A percentile compares a stretch with the other conserved stretches of the same genome.
Conservation (phyloP, 2,797 vertebrate species). For the Urophycis tenuis region DNA sequence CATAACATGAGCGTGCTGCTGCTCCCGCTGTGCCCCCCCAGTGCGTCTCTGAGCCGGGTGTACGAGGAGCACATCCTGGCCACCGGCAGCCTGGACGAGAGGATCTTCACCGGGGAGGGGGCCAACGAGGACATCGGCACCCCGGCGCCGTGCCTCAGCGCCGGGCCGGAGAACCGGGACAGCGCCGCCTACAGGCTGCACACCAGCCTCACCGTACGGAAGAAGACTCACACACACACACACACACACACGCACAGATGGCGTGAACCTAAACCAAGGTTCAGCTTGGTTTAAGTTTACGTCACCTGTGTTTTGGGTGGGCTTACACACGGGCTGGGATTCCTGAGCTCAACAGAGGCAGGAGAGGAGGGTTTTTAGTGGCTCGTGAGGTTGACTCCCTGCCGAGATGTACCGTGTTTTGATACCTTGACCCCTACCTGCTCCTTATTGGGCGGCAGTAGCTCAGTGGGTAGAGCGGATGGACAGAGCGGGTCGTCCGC, state of each 20-base stretch:
- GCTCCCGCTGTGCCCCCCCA: constrained; percentile 37
- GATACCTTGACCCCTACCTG: neutral
- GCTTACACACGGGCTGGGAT: neutral
- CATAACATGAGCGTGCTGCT: neutral
- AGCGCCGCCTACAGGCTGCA: constrained; percentile 68
- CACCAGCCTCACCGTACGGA: constrained; percentile 52
- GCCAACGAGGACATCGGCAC: constrained; percentile 87
- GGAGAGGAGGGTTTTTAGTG: neutral
- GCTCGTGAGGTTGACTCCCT: neutral
- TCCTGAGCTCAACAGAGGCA: neutral
- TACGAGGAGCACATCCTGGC: constrained; percentile 89
- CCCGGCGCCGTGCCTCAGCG: constrained; percentile 71
- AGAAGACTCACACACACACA: neutral
- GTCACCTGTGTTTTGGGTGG: no score
- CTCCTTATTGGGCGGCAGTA: no score
- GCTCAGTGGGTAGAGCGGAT: no score
- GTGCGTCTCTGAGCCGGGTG: constrained; percentile 82
- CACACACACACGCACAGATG: neutral
- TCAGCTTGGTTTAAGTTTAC: no score
- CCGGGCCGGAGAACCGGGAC: constrained; percentile 57
- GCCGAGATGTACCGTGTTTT: neutral
- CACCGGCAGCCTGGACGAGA: constrained; percentile 84
- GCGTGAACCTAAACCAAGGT: neutral
- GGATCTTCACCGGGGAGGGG: constrained; percentile 87
- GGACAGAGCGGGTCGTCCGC: no score